phyloP scores from a whole-genome alignment of 37 sponge, comb jelly and placozoan species.

The Axinella damicornis region DNA sequence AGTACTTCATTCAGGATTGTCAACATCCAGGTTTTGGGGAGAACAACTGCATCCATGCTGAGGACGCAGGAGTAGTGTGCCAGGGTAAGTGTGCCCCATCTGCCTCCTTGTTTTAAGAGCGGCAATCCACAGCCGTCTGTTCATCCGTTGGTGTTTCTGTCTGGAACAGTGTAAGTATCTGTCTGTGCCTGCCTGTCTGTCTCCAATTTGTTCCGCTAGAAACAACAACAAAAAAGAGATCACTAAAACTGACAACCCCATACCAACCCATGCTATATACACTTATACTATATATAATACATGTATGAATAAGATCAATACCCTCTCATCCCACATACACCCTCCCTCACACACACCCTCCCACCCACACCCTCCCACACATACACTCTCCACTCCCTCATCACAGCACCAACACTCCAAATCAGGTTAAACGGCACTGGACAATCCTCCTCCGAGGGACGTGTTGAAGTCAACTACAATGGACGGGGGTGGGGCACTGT shows the following conservation, averaged over 20 bases:
- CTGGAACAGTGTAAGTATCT: not conserved
- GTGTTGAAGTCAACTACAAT: conserved; percentile 66
- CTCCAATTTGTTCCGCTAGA: not conserved
- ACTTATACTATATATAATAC: too few relatives aligned
- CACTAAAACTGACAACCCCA: too few relatives aligned
- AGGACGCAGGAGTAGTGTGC: not conserved
- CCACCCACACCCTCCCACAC: not conserved
- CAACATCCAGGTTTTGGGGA: too few relatives aligned
- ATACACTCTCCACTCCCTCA: not conserved
- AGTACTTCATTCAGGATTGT: too few relatives aligned
- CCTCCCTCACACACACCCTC: too few relatives aligned
- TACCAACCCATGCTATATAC: too few relatives aligned
- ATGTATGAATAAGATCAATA: too few relatives aligned
- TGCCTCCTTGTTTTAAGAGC: too few relatives aligned
- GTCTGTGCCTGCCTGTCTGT: not conserved
- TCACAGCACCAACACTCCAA: conserved; percentile 9
- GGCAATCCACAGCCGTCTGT: too few relatives aligned
- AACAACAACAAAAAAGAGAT: too few relatives aligned
- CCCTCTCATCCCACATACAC: not conserved
- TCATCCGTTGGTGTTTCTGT: not conserved
- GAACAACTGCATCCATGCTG: not conserved
- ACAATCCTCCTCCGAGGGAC: conserved; percentile 2
- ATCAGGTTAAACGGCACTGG: conserved; percentile 18
- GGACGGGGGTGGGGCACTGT: conserved; percentile 58
- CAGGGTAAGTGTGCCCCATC: too few relatives aligned